Conservation (phyloP, 2,113 vertebrate genomes). For the Ifrita kowaldi region DNA sequence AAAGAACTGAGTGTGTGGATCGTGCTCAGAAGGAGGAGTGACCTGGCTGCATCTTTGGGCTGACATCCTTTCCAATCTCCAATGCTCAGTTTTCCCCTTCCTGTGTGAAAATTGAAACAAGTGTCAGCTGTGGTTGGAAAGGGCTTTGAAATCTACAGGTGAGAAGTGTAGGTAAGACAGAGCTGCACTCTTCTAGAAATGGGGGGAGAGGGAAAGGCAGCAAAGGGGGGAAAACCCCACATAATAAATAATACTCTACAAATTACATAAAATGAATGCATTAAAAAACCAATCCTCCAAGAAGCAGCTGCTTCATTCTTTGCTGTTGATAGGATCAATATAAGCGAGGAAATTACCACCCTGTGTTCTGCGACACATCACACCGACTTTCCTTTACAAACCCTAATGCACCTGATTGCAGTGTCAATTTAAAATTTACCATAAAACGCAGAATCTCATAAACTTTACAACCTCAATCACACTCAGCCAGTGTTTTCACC, state of each 20-base stretch:
- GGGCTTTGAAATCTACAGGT: neutral
- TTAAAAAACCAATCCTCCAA: neutral
- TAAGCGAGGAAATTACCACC: slow-evolving; percentile 39
- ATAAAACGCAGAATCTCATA: slow-evolving; percentile 20
- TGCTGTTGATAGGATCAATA: slow-evolving; percentile 13
- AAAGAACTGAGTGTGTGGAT: neutral
- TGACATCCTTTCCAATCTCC: neutral
- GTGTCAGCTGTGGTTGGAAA: neutral
- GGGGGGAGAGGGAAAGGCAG: neutral
- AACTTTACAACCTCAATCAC: slow-evolving; percentile 29
- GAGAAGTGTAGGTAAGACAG: neutral
- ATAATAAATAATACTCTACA: neutral
- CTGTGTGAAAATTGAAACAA: slow-evolving; percentile 3
- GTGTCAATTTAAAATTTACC: slow-evolving; percentile 43
- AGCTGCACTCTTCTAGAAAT: rapidly evolving
- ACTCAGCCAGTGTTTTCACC: neutral
- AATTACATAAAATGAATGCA: neutral
- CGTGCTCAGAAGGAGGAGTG: neutral
- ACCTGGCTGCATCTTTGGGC: neutral
- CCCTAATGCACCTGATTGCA: neutral
- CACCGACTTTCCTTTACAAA: neutral
- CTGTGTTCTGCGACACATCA: slow-evolving; percentile 11
- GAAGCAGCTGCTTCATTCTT: slow-evolving; percentile 37
- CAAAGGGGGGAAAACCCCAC: neutral
- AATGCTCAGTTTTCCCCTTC: neutral